Evolutionary conservation across 2,797 vertebrate species (phyloP).

Genomic region (Rhinoraja longicauda): DNA sequence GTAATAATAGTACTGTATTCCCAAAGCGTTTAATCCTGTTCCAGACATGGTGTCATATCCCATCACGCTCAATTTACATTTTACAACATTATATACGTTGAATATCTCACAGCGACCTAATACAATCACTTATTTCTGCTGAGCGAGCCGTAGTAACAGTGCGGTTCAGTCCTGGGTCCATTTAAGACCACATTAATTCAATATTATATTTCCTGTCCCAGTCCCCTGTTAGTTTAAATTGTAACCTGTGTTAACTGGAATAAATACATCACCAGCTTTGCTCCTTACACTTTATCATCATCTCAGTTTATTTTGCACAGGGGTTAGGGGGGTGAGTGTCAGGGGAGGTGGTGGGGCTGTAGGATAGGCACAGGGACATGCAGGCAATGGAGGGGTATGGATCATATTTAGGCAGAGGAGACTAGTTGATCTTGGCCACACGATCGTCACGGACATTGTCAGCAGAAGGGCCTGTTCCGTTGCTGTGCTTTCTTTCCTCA

Average conservation of each 20-base stretch:
- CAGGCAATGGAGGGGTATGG: no score
- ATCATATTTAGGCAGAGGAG: no score
- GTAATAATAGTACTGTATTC: slow-evolving; percentile 78
- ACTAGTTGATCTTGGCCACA: no score
- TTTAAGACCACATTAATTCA: slow-evolving; percentile 37
- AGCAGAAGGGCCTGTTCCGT: no score
- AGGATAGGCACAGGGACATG: no score
- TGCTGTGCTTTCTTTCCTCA: no score
- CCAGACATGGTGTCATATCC: slow-evolving; percentile 68
- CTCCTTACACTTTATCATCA: neutral
- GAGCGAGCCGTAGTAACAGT: neutral
- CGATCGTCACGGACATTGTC: no score
- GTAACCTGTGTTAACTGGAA: slow-evolving; percentile 12
- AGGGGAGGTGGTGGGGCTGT: no score
- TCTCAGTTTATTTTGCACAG: neutral
- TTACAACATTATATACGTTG: slow-evolving; percentile 45
- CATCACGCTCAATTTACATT: slow-evolving; percentile 65
- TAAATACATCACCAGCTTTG: neutral
- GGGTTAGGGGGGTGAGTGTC: no score
- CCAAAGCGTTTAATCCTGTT: slow-evolving; percentile 67
- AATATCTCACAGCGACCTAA: slow-evolving; percentile 38
- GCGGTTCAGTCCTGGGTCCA: slow-evolving; percentile 29
- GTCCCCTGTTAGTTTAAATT: slow-evolving; percentile 30
- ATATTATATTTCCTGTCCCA: slow-evolving; percentile 34
- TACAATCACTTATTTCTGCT: slow-evolving; percentile 34